Evolutionary conservation across 2,113 vertebrate genomes (phyloP).

Genomic region (Pitta sordida): DNA sequence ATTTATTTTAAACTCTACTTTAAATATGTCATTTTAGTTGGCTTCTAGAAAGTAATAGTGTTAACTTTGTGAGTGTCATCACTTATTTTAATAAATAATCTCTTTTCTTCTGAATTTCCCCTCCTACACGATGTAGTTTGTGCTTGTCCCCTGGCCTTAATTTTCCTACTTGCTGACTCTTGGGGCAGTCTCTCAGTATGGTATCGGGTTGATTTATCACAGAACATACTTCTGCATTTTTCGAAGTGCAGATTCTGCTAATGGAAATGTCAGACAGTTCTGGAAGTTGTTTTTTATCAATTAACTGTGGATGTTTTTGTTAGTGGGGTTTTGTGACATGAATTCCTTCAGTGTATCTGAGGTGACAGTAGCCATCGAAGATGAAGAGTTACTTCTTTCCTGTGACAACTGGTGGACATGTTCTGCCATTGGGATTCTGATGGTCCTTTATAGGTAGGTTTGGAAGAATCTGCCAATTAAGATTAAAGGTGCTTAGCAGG

Average conservation of each 20-base stretch:
- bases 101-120: background rate
- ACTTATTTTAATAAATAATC: slow-evolving; percentile 28
- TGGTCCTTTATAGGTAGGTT: background rate
- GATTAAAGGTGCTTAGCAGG: background rate
- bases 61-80: slow-evolving; percentile 12
- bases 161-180: background rate
- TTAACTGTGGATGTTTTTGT: background rate
- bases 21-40: background rate
- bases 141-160: background rate
- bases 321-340: background rate
- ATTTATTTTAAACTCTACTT: slow-evolving; percentile 19
- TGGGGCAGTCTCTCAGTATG: background rate
- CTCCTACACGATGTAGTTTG: background rate
- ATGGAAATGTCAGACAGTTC: background rate
- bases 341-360: background rate
- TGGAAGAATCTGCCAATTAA: background rate
- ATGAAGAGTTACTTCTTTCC: background rate
- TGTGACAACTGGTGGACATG: background rate
- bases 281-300: background rate
- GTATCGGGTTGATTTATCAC: background rate
- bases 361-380: background rate
- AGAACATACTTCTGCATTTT: background rate
- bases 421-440: background rate
- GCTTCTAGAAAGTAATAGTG: slow-evolving; percentile 9
- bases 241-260: background rate